Conservation (phyloP, 2,113 vertebrate species). For the Peucedramus taeniatus region DNA sequence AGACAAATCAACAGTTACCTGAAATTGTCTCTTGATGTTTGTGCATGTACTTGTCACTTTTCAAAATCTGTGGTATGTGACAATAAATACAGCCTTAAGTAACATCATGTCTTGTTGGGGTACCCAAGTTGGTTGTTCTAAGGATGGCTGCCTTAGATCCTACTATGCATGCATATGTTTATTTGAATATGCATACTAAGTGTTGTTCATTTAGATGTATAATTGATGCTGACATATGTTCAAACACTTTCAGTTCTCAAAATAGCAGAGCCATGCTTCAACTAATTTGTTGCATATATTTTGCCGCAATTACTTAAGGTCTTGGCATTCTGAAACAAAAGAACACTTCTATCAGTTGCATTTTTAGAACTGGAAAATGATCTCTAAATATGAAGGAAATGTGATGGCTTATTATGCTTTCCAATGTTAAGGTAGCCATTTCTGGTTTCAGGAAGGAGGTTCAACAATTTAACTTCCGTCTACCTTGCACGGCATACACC, state of each 20-base stretch:
- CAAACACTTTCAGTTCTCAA: not conserved
- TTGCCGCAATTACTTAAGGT: not conserved
- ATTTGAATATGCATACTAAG: not conserved
- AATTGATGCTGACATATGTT: not conserved
- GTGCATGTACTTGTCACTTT: not conserved
- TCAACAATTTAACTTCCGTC: slow-evolving; percentile 90
- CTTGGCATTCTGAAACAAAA: not conserved
- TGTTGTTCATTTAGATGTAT: not conserved
- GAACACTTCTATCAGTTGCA: not conserved
- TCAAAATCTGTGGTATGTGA: not conserved
- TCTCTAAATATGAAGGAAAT: not conserved
- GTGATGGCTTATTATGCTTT: not conserved
- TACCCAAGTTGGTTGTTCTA: not conserved
- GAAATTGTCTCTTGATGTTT: not conserved
- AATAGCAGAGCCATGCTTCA: not conserved
- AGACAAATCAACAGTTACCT: not conserved
- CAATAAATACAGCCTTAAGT: not conserved
- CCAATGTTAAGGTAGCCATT: not conserved
- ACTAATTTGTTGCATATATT: not conserved
- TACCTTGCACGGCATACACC: slow-evolving; percentile 88
- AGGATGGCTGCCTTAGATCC: not conserved
- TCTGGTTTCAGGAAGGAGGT: slow-evolving; percentile 83
- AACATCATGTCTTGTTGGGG: not conserved
- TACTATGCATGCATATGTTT: not conserved
- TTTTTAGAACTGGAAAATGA: not conserved